phyloP scores from a whole-genome alignment of 1,140 invertebrate species.

The Episyrphus balteatus region DNA sequence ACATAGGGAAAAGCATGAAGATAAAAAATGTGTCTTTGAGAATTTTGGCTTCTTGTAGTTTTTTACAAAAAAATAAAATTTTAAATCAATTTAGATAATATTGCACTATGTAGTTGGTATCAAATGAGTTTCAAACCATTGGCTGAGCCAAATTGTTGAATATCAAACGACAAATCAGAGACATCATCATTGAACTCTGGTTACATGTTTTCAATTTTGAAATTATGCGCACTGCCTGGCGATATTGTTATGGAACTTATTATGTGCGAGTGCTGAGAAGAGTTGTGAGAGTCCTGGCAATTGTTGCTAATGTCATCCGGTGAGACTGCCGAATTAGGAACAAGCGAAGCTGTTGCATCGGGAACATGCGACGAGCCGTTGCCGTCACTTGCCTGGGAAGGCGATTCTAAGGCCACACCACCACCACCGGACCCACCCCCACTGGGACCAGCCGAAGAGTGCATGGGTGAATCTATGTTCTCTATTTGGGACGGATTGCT shows the following conservation, averaged over 20 bases:
- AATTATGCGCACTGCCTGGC: conserved; percentile 24
- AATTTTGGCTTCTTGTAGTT: too few relatives aligned
- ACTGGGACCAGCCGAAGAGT: not conserved
- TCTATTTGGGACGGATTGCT: conserved; percentile 12
- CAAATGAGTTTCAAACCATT: too few relatives aligned
- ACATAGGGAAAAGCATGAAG: too few relatives aligned
- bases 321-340: not conserved
- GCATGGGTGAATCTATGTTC: not conserved
- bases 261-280: not conserved
- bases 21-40: too few relatives aligned
- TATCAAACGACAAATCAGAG: too few relatives aligned
- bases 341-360: conserved; percentile 2
- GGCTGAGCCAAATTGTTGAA: too few relatives aligned
- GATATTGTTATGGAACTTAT: conserved; percentile 32
- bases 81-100: too few relatives aligned
- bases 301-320: conserved; percentile 7
- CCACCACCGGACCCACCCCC: conserved; percentile 5
- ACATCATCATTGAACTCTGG: not conserved
- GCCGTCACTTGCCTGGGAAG: conserved; percentile 8
- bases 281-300: conserved; percentile 1
- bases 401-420: conserved; percentile 16
- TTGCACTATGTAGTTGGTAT: too few relatives aligned
- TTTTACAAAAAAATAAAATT: too few relatives aligned
- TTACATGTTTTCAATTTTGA: conserved; percentile 35
- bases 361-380: conserved; percentile 3